Evolutionary conservation across 2,888 invertebrate genomes (phyloP), one percentile per base, ranked within the genome.

Genomic region (Arge pagana): DNA sequence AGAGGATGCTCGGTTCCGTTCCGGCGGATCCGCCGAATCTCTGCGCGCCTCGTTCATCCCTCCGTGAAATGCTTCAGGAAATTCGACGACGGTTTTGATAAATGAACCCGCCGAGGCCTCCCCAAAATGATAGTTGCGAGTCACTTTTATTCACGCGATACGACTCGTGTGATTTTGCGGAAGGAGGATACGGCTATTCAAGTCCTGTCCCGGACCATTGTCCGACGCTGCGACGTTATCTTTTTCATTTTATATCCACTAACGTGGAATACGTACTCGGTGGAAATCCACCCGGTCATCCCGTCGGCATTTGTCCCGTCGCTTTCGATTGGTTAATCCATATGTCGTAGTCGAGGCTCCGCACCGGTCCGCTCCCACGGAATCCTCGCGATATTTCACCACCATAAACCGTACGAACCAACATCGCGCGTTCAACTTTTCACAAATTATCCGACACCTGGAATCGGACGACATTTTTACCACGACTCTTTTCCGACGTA

Each of bases 301-400:
- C 24, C 11, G 19, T 21, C 23, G 42, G 26, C 36, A 51, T 51
- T 51, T 51, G 41, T 51, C 50, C 42, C 35, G 50, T 16, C 31
- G 50, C 23, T 41, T 31, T 31, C 41, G 36, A 51, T 51, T 42
- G 26, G 50, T 35, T 51, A 43, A 43, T 51, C 50, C 41, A 33
- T 33, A 33, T 23, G 42, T 45, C 19, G 23, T 5, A 24, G 33
- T 11, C n/a, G n/a, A 35, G 15, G 21, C 21, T 5, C 7, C 18
- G n/a, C 23, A 21, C 23, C 31, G 24, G 45, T 45, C 35, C 15
- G 21, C 35, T 45, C 45, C 45, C 45, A 45, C 33, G 45, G 33
- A 35, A 10, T 19, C 21, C n/a, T 35, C n/a, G n/a, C n/a, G n/a
- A n/a, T n/a, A n/a, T n/a, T n/a, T n/a, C n/a, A n/a, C n/a, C n/a